Percentiles rank a stretch among this genome's conserved stretches.
These are phyloP conservation scores for Erethizon dorsatum DNA, from an alignment of 2,797 vertebrate species.

Conservation along the genomic window DNA sequence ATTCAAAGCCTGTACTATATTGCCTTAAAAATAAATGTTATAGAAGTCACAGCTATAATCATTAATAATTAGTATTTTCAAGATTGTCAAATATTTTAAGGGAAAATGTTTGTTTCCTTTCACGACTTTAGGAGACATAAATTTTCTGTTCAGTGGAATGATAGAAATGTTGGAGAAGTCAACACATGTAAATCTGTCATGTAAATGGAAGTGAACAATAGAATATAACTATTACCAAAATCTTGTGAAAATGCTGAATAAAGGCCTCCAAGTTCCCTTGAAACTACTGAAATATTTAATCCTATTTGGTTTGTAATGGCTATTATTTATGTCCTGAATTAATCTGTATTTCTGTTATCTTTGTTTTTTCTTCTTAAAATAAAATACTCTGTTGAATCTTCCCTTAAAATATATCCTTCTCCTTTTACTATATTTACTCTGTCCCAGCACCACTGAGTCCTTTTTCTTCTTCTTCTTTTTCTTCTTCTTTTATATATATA, in stretches of 20 bases:
- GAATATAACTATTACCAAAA: background rate
- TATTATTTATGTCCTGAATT: background rate
- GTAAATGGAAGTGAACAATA: background rate
- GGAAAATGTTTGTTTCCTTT: conserved; percentile 60
- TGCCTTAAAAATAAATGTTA: background rate
- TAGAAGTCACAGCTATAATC: background rate
- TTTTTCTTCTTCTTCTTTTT: too few relatives aligned
- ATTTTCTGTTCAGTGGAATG: background rate
- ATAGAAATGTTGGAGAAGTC: background rate
- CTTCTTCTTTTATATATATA: too few relatives aligned
- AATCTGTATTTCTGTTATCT: background rate
- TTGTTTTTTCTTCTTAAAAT: background rate
- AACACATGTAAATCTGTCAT: conserved; percentile 1
- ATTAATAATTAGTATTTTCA: conserved; percentile 49
- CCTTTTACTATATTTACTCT: background rate
- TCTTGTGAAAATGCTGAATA: background rate
- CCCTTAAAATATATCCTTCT: conserved; percentile 10
- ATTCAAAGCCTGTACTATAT: background rate
- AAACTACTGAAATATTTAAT: background rate
- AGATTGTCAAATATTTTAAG: conserved; percentile 46
- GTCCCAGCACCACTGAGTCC: background rate
- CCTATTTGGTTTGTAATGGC: background rate
- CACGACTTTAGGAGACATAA: conserved; percentile 27
- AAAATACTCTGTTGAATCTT: background rate
- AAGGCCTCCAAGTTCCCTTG: background rate